A percentile compares a stretch with the other conserved stretches of the same genome.
Conservation (phyloP, 2,888 invertebrate genomes). For the Sphaerophoria taeniata region DNA sequence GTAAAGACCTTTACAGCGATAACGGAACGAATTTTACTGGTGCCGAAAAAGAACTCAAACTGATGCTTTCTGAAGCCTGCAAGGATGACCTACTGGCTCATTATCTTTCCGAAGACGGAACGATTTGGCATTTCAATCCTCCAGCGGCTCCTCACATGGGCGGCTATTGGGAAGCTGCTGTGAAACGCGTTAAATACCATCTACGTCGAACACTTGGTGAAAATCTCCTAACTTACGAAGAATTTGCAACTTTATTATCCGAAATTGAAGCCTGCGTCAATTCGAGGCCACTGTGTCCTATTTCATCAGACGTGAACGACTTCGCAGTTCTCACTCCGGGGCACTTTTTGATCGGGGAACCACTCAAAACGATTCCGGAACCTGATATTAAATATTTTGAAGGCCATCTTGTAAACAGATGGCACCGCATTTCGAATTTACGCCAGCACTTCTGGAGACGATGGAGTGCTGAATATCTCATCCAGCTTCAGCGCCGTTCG, state of each 20-base stretch:
- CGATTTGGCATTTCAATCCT: slow-evolving; percentile 40
- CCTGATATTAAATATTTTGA: background rate
- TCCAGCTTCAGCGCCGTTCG: background rate
- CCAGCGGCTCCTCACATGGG: slow-evolving; percentile 34
- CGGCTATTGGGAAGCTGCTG: slow-evolving; percentile 39
- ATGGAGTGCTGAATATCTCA: slow-evolving; percentile 13
- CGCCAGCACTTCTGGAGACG: slow-evolving; percentile 18
- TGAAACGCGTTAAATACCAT: slow-evolving; percentile 31
- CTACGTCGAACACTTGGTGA: slow-evolving; percentile 9
- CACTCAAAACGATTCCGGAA: background rate
- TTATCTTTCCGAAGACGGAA: background rate
- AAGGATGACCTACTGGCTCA: background rate
- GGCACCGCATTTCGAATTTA: slow-evolving; percentile 7
- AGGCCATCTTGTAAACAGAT: background rate
- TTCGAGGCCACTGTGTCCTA: slow-evolving; percentile 3
- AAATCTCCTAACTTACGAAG: background rate
- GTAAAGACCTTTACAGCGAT: background rate
- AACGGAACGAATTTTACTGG: too few relatives aligned
- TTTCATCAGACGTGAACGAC: background rate
- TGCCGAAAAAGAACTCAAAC: background rate
- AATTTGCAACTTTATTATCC: too few relatives aligned
- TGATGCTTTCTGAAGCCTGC: background rate
- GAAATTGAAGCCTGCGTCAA: background rate
- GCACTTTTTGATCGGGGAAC: slow-evolving; percentile 17
- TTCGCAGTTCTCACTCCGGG: slow-evolving; percentile 3